Percentiles rank a stretch among this genome's conserved stretches.
Conservation (phyloP, 2,888 invertebrate genomes). For the Argyresthia goedartella region DNA sequence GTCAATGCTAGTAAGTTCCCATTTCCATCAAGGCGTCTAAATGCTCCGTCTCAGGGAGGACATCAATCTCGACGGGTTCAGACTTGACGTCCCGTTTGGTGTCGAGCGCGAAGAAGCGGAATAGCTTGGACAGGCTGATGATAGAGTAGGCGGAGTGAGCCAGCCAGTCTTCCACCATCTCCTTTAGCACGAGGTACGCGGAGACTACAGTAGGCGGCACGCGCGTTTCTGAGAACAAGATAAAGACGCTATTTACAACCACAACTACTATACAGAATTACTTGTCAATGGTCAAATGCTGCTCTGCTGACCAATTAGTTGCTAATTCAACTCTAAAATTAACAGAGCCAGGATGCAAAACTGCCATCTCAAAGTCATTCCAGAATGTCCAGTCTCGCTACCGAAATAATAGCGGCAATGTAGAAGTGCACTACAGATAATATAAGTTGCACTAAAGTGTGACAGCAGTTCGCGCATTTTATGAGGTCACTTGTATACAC, state of each 20-base stretch:
- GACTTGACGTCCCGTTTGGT: constrained; percentile 35
- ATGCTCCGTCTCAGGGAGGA: constrained; percentile 57
- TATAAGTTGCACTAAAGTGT: too few species aligned
- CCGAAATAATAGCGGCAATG: too few species aligned
- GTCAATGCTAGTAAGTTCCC: constrained; percentile 41
- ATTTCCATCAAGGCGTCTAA: constrained; percentile 58
- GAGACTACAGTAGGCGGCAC: constrained; percentile 58
- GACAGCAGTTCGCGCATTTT: too few species aligned
- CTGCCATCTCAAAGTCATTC: too few species aligned
- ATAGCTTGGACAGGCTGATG: constrained; percentile 73
- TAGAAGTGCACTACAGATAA: too few species aligned
- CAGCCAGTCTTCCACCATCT: constrained; percentile 76
- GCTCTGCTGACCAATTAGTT: too few species aligned
- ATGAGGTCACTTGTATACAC: too few species aligned
- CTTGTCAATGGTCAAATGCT: too few species aligned
- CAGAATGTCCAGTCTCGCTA: too few species aligned
- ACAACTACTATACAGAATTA: too few species aligned
- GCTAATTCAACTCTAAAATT: too few species aligned
- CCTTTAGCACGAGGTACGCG: constrained; percentile 74
- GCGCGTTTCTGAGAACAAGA: constrained; percentile 66
- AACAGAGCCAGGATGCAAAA: too few species aligned
- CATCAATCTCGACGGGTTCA: constrained; percentile 51
- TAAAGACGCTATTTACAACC: neutral
- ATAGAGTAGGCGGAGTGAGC: constrained; percentile 78
- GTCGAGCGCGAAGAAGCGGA: constrained; percentile 56